Evolutionary conservation across 2,113 vertebrate genomes (phyloP).

Genomic region (Centropristis striata): DNA sequence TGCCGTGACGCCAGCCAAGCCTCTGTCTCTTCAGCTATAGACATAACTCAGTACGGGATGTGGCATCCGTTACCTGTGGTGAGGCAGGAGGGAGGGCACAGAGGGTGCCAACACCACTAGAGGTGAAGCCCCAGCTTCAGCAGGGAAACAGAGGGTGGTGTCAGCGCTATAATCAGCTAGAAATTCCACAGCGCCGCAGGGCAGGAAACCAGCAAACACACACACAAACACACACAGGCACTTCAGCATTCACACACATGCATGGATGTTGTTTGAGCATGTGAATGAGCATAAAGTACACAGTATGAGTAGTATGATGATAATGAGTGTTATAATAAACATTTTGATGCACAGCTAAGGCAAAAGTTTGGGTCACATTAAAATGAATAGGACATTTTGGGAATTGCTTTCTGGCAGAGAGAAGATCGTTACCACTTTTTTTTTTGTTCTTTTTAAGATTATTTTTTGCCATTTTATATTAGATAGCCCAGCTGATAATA

Average conservation of each 20-base stretch:
- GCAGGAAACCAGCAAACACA: constrained; percentile 62
- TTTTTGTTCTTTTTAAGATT: no score
- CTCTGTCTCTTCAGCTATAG: constrained; percentile 39
- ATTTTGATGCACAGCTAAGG: neutral
- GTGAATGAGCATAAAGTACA: constrained; percentile 23
- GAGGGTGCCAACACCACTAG: constrained; percentile 51
- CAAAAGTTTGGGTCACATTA: neutral
- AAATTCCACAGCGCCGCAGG: constrained; percentile 61
- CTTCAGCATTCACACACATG: neutral
- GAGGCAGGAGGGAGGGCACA: constrained; percentile 50
- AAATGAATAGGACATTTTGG: no score
- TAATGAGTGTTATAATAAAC: neutral
- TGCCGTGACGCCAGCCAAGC: neutral
- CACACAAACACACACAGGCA: neutral
- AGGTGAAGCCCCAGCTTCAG: constrained; percentile 66
- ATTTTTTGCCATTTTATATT: no score
- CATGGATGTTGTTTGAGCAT: constrained; percentile 17
- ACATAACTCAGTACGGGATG: constrained; percentile 41
- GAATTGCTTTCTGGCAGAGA: no score
- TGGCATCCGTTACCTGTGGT: constrained; percentile 72
- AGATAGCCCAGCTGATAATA: no score
- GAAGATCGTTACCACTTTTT: no score
- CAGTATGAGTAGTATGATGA: neutral
- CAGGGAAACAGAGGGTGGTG: constrained; percentile 55
- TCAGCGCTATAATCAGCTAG: constrained; percentile 58